A percentile compares a stretch with the other conserved stretches of the same genome.
phyloP scores from a whole-genome alignment of 2,797 vertebrate species.

The Mallotus villosus region DNA sequence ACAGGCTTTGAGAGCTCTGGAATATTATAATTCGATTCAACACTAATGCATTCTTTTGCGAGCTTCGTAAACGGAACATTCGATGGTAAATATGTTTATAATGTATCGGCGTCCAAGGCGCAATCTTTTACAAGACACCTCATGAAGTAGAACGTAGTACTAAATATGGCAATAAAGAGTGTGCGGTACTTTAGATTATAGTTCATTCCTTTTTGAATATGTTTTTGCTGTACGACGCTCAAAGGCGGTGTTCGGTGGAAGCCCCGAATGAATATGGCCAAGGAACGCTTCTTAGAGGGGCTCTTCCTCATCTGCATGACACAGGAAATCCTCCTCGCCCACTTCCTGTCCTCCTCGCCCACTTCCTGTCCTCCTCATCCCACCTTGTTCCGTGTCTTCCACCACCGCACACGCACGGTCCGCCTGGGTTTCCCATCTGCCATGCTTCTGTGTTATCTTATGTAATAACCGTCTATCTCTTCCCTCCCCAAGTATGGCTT shows the following conservation, averaged over 20 bases:
- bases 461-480: slow-evolving; percentile 24
- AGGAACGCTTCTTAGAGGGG: slow-evolving; percentile 25
- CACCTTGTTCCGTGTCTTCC: not conserved
- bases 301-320: slow-evolving; percentile 40
- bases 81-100: too few species aligned
- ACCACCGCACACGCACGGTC: slow-evolving; percentile 15
- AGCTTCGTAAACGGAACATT: too few species aligned
- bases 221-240: too few species aligned
- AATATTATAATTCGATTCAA: too few species aligned
- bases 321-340: slow-evolving; percentile 36
- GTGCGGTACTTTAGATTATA: too few species aligned
- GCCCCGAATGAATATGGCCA: not conserved
- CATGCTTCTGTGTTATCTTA: slow-evolving; percentile 23
- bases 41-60: too few species aligned
- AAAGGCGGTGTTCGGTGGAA: not conserved
- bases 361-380: slow-evolving; percentile 40
- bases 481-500: slow-evolving; percentile 28
- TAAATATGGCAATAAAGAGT: too few species aligned
- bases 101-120: too few species aligned
- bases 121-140: too few species aligned
- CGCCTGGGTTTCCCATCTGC: slow-evolving; percentile 51
- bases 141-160: too few species aligned
- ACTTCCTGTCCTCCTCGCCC: slow-evolving; percentile 26
- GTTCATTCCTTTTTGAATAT: too few species aligned
- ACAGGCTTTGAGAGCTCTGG: too few species aligned